phyloP scores from a whole-genome alignment of 2,888 invertebrate species.

The Diarsia dahlii region DNA sequence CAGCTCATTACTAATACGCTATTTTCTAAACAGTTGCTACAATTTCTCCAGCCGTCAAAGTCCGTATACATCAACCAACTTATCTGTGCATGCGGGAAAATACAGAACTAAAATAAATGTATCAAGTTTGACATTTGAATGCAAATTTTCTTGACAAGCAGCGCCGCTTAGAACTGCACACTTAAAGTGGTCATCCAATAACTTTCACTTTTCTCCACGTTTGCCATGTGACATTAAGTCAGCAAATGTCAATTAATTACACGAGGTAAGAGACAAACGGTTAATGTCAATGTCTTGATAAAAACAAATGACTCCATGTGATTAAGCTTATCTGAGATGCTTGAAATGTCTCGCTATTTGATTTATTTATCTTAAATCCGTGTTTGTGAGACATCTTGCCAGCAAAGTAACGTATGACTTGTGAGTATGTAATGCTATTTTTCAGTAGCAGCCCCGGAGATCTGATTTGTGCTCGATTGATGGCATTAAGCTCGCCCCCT shows the following conservation, averaged over 20 bases:
- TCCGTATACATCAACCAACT: background rate
- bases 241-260: slow-evolving; percentile 44
- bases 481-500: too few species aligned
- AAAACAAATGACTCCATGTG: slow-evolving; percentile 22
- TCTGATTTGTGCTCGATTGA: too few species aligned
- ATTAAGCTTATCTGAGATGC: slow-evolving; percentile 28
- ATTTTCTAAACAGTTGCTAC: slow-evolving; percentile 1
- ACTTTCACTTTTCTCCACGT: slow-evolving; percentile 57
- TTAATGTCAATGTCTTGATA: slow-evolving; percentile 57
- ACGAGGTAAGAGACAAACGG: slow-evolving; percentile 20
- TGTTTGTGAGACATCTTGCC: slow-evolving; percentile 11
- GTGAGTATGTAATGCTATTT: background rate
- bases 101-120: background rate
- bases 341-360: slow-evolving; percentile 23
- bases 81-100: background rate
- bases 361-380: slow-evolving; percentile 37
- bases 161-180: background rate
- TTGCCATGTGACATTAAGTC: slow-evolving; percentile 27
- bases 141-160: background rate
- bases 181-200: background rate
- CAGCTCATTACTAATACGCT: slow-evolving; percentile 18
- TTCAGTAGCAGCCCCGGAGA: too few species aligned
- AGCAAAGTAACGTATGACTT: background rate
- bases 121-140: background rate
- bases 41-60: slow-evolving; percentile 36